These are phyloP conservation scores for Pogonognathellus flavescens DNA, from an alignment of 1,140 invertebrate species.

Conservation along the genomic window DNA sequence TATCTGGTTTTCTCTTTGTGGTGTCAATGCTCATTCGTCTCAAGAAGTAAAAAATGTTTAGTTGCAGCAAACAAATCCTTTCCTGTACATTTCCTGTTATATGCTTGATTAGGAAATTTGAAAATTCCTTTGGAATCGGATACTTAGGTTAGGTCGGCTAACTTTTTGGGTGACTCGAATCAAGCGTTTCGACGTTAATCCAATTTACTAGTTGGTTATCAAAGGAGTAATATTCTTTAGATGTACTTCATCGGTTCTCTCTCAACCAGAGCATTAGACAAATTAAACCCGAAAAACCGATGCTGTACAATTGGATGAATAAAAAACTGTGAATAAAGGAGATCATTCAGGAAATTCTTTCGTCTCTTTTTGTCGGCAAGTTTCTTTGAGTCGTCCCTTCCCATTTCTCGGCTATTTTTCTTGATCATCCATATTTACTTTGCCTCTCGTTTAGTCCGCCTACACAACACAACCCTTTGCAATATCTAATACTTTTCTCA, in stretches of 20 bases:
- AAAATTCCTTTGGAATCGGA: background rate
- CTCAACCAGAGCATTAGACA: conserved; percentile 54
- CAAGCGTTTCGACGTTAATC: conserved; percentile 53
- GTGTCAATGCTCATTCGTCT: background rate
- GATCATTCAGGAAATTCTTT: conserved; percentile 53
- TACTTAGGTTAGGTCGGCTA: background rate
- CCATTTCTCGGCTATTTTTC: conserved; percentile 48
- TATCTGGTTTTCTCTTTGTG: too few relatives aligned
- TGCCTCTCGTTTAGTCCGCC: conserved; percentile 34
- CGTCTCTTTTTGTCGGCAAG: conserved; percentile 57
- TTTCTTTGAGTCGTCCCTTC: conserved; percentile 31
- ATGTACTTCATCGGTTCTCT: conserved; percentile 56
- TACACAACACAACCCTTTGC: conserved; percentile 47
- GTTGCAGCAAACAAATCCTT: background rate
- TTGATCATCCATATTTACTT: conserved; percentile 50
- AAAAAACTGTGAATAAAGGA: conserved; percentile 48
- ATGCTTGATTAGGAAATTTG: conserved; percentile 5
- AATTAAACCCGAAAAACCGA: conserved; percentile 52
- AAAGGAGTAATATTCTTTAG: conserved; percentile 55
- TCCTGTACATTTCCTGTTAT: background rate
- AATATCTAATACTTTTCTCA: conserved; percentile 39
- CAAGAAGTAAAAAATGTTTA: background rate
- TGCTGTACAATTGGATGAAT: conserved; percentile 40
- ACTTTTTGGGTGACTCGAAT: conserved; percentile 55
- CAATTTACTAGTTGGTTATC: conserved; percentile 57